Base-by-base conservation (phyloP, 2,797 vertebrate species). In the Cyprinodon diabolis region DNA sequence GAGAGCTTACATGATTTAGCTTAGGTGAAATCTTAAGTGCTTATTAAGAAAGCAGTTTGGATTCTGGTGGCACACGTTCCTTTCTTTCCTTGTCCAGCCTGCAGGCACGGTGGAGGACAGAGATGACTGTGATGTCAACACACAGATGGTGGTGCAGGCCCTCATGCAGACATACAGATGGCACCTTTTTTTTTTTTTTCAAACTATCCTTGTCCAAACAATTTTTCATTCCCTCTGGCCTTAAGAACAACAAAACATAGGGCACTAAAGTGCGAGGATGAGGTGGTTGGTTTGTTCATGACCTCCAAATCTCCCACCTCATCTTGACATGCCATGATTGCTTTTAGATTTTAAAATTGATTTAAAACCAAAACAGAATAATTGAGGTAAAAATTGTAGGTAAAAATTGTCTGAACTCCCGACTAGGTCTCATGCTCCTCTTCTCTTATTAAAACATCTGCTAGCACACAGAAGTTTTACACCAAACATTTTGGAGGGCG, bases 151-250 rank as follows among this genome's bases (percentile, higher is more conserved):
- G 76, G 71, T 25, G 77, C 77, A 54, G 47, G 75, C 82, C 82
- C 79, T 84, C 75, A 67, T 82, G 80, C 68, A 74, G 78, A 78
- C 75, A 7, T 79, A 79, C 90, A 90, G 87, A 92, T 91, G 89
- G 86, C 77, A 83, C 72, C 78, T 69, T 48, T 90, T 87, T 65
- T 63, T 30, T 52, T 54, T 54, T 55, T 90, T 86, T 73, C 79
- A 71, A 78, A 78, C 71, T 52, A 75, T 68, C 43, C 71, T 30
- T 71, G 66, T 84, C 65, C 19, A 23, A 63, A 54, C 19, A 52
- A 57, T 48, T 77, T 72, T 62, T 72, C 37, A 65, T 74, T 55
- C 58, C 49, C 62, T n/a, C 69, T 56, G 51, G 35, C 51, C 48
- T 40, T 23, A 51, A 4, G 58, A 13, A 52, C 69, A 67, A 60